phyloP scores from a whole-genome alignment of 2,888 invertebrate species.

The Tenodera sinensis region DNA sequence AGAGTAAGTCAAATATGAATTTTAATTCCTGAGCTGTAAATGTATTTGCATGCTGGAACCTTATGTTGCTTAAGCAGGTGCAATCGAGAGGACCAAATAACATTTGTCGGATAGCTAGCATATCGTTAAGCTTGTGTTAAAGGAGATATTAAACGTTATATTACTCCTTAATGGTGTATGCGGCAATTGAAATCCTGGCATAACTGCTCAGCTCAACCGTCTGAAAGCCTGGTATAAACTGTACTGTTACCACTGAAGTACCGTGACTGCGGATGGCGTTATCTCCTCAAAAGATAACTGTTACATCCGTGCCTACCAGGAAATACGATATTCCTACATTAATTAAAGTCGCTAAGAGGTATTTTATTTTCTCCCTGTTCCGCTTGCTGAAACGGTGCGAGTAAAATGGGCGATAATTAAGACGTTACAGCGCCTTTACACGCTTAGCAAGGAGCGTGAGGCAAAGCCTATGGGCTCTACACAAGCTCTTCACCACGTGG shows the following conservation, averaged over 20 bases:
- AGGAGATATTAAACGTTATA: neutral
- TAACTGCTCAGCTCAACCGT: neutral
- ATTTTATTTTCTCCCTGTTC: neutral
- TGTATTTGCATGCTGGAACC: too few relatives aligned
- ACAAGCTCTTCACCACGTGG: neutral
- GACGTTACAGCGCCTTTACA: neutral
- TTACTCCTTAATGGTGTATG: neutral
- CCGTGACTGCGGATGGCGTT: neutral
- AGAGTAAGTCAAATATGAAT: too few relatives aligned
- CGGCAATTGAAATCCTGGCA: neutral
- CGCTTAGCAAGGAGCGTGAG: neutral
- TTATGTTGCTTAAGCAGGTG: too few relatives aligned
- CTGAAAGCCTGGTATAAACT: neutral
- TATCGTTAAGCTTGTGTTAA: neutral
- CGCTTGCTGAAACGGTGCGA: neutral
- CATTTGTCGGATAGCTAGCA: neutral
- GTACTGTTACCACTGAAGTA: neutral
- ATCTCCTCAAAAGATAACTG: neutral
- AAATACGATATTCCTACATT: neutral
- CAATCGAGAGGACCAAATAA: too few relatives aligned
- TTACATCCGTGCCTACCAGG: neutral
- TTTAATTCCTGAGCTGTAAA: too few relatives aligned
- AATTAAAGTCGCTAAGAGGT: neutral
- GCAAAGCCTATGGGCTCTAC: neutral
- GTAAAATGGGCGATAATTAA: neutral